Percentiles rank a stretch among this genome's conserved stretches.
These are phyloP conservation scores for Typhlichthys eigenmanni DNA, from an alignment of 2,797 vertebrate genomes.

Conservation along the genomic window DNA sequence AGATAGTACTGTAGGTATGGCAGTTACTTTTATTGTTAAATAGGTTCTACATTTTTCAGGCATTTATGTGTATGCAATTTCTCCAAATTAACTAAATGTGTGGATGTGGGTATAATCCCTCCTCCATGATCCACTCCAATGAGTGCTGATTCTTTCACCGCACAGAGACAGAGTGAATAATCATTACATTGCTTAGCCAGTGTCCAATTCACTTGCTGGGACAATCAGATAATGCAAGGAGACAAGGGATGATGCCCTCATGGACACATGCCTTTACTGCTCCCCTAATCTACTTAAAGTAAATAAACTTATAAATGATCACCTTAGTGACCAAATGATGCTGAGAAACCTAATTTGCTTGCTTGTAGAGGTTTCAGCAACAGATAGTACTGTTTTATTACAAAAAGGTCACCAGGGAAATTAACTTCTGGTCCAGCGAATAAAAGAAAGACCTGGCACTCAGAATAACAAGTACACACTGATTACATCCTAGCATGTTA, in stretches of 20 bases:
- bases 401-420: conserved; percentile 94
- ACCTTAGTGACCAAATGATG: conserved; percentile 81
- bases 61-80: too few relatives aligned
- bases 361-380: conserved; percentile 84
- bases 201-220: conserved; percentile 55
- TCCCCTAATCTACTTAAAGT: conserved; percentile 85
- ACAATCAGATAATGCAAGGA: conserved; percentile 76
- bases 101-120: too few relatives aligned
- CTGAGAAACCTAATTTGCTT: conserved; percentile 86
- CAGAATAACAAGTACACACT: conserved; percentile 85
- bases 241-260: conserved; percentile 67
- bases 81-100: too few relatives aligned
- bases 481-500: conserved; percentile 85
- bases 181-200: conserved; percentile 61
- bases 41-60: too few relatives aligned
- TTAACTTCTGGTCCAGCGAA: conserved; percentile 91
- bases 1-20: too few relatives aligned
- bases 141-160: conserved; percentile 42
- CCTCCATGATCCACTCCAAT: conserved; percentile 20
- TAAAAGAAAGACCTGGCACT: conserved; percentile 82
- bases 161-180: conserved; percentile 31
- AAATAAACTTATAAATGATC: conserved; percentile 94
- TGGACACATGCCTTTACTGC: conserved; percentile 75
- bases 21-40: too few relatives aligned
- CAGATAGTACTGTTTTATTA: conserved; percentile 92